These are phyloP conservation scores for Varecia variegata DNA, from an alignment of 2,797 vertebrate genomes.

Conservation along the genomic window DNA sequence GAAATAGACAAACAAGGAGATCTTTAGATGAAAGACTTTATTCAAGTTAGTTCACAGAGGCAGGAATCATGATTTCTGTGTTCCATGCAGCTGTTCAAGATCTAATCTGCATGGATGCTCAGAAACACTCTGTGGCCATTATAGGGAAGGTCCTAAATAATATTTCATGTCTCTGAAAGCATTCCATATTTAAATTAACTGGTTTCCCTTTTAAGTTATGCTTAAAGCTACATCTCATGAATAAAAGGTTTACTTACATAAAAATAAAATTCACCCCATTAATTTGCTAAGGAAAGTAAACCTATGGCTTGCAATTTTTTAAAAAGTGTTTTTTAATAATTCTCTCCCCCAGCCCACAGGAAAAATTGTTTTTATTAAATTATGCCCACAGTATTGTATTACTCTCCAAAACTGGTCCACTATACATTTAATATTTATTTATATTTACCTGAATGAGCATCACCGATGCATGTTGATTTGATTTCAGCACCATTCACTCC, in stretches of 20 bases:
- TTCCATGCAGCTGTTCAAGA: slow-evolving; percentile 68
- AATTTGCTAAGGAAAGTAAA: slow-evolving; percentile 52
- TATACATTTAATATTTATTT: slow-evolving; percentile 7
- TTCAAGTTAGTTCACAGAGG: slow-evolving; percentile 74
- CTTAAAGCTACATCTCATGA: slow-evolving; percentile 33
- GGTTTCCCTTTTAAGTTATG: slow-evolving; percentile 30
- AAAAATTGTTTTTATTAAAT: background rate
- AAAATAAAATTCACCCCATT: slow-evolving; percentile 46
- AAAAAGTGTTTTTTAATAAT: background rate
- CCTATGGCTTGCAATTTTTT: background rate
- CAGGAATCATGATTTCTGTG: slow-evolving; percentile 62
- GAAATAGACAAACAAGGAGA: slow-evolving; percentile 67
- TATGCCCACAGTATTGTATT: background rate
- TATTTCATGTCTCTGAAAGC: slow-evolving; percentile 11
- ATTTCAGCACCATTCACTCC: slow-evolving; percentile 14
- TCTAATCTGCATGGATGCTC: slow-evolving; percentile 53
- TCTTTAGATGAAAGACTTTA: slow-evolving; percentile 75
- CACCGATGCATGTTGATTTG: slow-evolving; percentile 13
- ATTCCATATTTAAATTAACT: slow-evolving; percentile 31
- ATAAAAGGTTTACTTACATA: slow-evolving; percentile 26
- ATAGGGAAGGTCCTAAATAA: slow-evolving; percentile 48
- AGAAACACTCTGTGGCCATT: slow-evolving; percentile 42
- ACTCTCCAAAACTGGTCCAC: slow-evolving; percentile 22
- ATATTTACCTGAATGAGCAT: slow-evolving; percentile 12
- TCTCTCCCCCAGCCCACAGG: background rate